These are phyloP conservation scores for Sardinella longiceps DNA, from an alignment of 2,797 vertebrate species.

Conservation along the genomic window DNA sequence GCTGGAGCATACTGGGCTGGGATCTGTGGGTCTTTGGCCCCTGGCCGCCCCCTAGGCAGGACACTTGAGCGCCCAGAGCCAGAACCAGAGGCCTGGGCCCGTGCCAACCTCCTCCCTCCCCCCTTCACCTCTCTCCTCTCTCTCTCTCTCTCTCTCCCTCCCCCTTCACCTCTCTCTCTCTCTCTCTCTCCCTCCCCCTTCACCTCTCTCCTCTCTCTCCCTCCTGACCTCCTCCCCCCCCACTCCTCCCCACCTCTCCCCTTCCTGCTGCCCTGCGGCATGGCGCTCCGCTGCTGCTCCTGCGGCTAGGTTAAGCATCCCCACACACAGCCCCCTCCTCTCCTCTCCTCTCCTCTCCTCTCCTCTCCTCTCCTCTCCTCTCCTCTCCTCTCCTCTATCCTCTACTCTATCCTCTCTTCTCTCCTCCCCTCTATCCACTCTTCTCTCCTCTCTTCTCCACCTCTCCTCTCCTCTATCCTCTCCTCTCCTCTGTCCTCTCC, in stretches of 20 bases:
- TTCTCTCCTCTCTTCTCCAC: neutral
- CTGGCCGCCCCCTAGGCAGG: conserved; percentile 77
- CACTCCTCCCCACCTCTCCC: too few relatives aligned
- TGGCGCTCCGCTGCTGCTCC: neutral
- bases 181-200: conserved; percentile 9
- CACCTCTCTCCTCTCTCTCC: neutral
- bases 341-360: neutral
- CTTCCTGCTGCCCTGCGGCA: conserved; percentile 2
- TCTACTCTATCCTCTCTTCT: too few relatives aligned
- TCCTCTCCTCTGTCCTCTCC: neutral
- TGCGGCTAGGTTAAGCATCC: neutral
- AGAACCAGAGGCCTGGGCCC: conserved; percentile 72
- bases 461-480: neutral
- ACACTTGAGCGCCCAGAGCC: conserved; percentile 65
- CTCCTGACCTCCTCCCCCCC: neutral
- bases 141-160: neutral
- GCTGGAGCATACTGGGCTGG: neutral
- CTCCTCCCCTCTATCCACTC: neutral
- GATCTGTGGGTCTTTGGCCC: conserved; percentile 69
- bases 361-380: neutral
- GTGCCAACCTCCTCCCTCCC: conserved; percentile 66
- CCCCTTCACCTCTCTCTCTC: neutral
- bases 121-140: neutral
- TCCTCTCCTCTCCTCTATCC: neutral
- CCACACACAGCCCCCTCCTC: neutral